phyloP scores from a whole-genome alignment of 2,888 invertebrate species.

The Vesta saturnalis region DNA sequence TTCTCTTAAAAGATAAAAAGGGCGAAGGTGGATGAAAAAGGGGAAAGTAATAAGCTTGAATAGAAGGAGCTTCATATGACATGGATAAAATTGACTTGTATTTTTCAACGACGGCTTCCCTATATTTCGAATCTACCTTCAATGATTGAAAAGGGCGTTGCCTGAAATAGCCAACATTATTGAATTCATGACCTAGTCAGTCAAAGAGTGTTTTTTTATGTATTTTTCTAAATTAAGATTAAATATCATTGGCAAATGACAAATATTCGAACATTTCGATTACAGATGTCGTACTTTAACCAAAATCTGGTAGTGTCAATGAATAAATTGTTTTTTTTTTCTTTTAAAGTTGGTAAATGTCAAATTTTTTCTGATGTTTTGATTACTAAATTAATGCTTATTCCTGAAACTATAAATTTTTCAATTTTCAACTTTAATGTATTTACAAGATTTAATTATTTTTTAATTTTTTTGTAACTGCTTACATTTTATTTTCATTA shows the following conservation, averaged over 20 bases:
- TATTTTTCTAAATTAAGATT: neutral
- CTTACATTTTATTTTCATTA: too few species aligned
- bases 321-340: too few species aligned
- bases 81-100: slow-evolving; percentile 31
- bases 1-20: slow-evolving; percentile 27
- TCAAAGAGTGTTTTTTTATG: neutral
- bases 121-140: slow-evolving; percentile 31
- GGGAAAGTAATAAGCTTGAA: slow-evolving; percentile 30
- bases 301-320: too few species aligned
- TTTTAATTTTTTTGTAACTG: too few species aligned
- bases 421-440: too few species aligned
- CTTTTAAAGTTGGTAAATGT: too few species aligned
- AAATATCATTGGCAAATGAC: neutral
- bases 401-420: too few species aligned
- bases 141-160: slow-evolving; percentile 31
- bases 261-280: neutral
- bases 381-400: too few species aligned
- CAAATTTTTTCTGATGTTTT: too few species aligned
- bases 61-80: slow-evolving; percentile 31
- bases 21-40: slow-evolving; percentile 26
- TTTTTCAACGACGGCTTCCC: slow-evolving; percentile 20
- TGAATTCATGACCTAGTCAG: slow-evolving; percentile 20
- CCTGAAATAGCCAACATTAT: slow-evolving; percentile 22
- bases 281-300: too few species aligned
- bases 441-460: too few species aligned